Evolutionary conservation across 2,888 invertebrate species (phyloP), one percentile per base, ranked within the genome.

Genomic region (Geophilus truncorum): DNA sequence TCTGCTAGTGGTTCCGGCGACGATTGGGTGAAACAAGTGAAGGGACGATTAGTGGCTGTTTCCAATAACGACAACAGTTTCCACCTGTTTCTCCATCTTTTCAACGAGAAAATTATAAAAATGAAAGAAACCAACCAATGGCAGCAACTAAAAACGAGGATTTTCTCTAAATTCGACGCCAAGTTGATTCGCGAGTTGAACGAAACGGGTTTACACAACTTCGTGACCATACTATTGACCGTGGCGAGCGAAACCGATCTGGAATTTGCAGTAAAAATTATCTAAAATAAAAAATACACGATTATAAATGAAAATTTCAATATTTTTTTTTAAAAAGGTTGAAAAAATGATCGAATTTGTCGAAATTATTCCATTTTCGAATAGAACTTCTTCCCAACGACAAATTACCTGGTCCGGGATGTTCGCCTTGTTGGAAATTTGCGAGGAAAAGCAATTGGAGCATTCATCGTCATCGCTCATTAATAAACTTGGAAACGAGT

Each of bases 171-270:
- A 32, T 15, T 77, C 21, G 34, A 77, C 21, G 10, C 77, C 5
- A 32, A 36, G 10, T 21, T 34, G 12, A 77, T 77, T 32, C 25
- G 34, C 10, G 32, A 34, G 32, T 77, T 77, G 30, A 77, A 77
- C 23, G 77, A 77, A 34, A 77, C 77, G 32, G 77, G 77, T 34
- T 36, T 77, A 18, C 12, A 77, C 18, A 77, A 77, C 18, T 77
- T 77, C 9, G 10, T 77, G 34, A 77, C 34, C 10, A 10, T 77
- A 7, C 23, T 77, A 3, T 32, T 77, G 18, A 77, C 77, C 21
- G 7, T 77, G 0, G 77, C 77, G 1, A 34, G 30, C n/a, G 32
- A 34, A 34, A 18, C 12, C 4, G 77, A 77, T 1, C n/a, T 77
- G 18, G 32, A 32, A 30, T 18, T 12, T 3, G 21, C 36, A 21